These are phyloP conservation scores for Smittia aterrima DNA, from an alignment of 2,888 invertebrate genomes.

Conservation along the genomic window DNA sequence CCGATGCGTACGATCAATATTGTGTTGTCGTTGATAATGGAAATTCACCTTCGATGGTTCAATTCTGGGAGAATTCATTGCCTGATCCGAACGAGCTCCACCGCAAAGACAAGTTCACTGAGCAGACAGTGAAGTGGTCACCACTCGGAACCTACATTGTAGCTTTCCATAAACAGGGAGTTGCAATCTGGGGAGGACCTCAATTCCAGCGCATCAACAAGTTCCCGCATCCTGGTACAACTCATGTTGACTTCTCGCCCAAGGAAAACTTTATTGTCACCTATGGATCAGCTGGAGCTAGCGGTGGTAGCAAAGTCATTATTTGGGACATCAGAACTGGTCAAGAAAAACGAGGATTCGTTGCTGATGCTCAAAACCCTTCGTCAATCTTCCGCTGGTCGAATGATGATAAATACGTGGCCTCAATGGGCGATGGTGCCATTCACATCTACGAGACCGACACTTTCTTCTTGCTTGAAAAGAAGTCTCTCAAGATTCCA, in stretches of 20 bases:
- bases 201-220: slow-evolving; percentile 88
- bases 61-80: slow-evolving; percentile 84
- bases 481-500: slow-evolving; percentile 88
- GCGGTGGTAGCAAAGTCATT: slow-evolving; percentile 78
- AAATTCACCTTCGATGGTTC: slow-evolving; percentile 70
- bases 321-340: slow-evolving; percentile 98
- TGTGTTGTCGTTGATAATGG: slow-evolving; percentile 83
- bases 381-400: slow-evolving; percentile 99
- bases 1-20: slow-evolving; percentile 95
- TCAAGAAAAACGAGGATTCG: slow-evolving; percentile 87
- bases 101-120: slow-evolving; percentile 89
- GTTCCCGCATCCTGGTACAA: slow-evolving; percentile 86
- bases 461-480: slow-evolving; percentile 88
- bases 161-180: slow-evolving; percentile 93
- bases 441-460: slow-evolving; percentile 96
- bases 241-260: slow-evolving; percentile 96
- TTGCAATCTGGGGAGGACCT: slow-evolving; percentile 96
- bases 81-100: slow-evolving; percentile 82
- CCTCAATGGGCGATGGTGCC: slow-evolving; percentile 76
- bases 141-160: slow-evolving; percentile 94
- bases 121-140: slow-evolving; percentile 96
- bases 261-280: slow-evolving; percentile 96
- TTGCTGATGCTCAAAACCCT: slow-evolving; percentile 76
- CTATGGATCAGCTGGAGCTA: slow-evolving; percentile 76
- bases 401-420: slow-evolving; percentile 92